Conservation (phyloP, 1,140 invertebrate species). For the Lasioglossum albipes region DNA sequence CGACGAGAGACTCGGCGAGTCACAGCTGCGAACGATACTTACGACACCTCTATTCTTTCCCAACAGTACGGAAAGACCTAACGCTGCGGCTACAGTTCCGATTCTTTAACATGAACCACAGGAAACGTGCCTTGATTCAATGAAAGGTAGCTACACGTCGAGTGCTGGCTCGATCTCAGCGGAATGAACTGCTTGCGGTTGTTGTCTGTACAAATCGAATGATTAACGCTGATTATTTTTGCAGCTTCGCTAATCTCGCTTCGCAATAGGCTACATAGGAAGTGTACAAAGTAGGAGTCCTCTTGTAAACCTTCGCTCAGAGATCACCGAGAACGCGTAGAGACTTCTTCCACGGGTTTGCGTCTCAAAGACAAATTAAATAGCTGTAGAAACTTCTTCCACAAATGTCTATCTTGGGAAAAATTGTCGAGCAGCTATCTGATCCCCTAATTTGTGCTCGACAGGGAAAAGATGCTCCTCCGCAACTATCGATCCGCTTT, state of each 20-base stretch:
- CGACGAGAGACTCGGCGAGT: conserved; percentile 42
- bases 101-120: conserved; percentile 94
- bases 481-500: background rate
- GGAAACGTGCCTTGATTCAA: conserved; percentile 92
- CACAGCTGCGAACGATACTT: conserved; percentile 58
- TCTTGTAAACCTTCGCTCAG: no score
- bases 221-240: conserved; percentile 41
- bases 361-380: background rate
- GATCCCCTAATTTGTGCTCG: no score
- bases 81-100: conserved; percentile 94
- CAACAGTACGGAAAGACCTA: conserved; percentile 95
- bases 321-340: no score
- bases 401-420: no score
- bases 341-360: no score
- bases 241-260: conserved; percentile 55
- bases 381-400: background rate
- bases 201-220: background rate
- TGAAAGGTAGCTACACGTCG: conserved; percentile 81
- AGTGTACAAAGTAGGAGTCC: no score
- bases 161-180: conserved; percentile 55
- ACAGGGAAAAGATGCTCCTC: background rate
- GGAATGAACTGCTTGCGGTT: conserved; percentile 48
- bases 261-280: background rate
- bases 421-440: no score
- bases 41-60: conserved; percentile 74